phyloP scores from a whole-genome alignment of 2,888 invertebrate species.

The Pyrochroa serraticornis region DNA sequence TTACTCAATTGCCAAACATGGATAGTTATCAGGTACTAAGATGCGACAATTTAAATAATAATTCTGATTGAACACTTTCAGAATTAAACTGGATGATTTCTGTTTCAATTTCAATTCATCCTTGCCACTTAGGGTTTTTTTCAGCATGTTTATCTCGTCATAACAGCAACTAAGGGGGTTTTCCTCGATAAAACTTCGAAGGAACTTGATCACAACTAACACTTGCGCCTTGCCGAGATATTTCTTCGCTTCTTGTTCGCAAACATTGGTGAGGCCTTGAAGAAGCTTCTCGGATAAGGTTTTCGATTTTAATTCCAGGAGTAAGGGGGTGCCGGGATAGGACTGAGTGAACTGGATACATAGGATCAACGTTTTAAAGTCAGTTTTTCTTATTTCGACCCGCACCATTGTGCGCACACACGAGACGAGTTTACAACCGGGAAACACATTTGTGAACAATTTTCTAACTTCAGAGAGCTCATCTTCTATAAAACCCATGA shows the following conservation, averaged over 20 bases:
- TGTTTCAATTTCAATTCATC: conserved; percentile 71
- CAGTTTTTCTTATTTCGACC: conserved; percentile 69
- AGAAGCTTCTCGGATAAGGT: conserved; percentile 69
- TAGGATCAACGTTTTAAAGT: conserved; percentile 66
- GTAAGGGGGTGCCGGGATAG: conserved; percentile 66
- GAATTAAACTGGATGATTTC: conserved; percentile 65
- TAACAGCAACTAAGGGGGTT: conserved; percentile 75
- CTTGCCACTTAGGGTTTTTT: conserved; percentile 57
- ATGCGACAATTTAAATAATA: conserved; percentile 68
- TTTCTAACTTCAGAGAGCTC: conserved; percentile 70
- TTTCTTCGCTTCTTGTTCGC: conserved; percentile 67
- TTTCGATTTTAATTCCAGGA: conserved; percentile 75
- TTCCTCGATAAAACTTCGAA: conserved; percentile 69
- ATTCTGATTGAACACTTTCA: conserved; percentile 64
- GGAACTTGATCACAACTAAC: conserved; percentile 64
- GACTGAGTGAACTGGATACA: conserved; percentile 70
- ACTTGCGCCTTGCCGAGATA: conserved; percentile 67
- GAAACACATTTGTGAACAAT: conserved; percentile 66
- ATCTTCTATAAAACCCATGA: conserved; percentile 69
- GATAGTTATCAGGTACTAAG: conserved; percentile 70
- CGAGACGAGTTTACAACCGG: conserved; percentile 68
- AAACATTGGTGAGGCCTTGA: conserved; percentile 65
- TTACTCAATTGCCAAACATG: conserved; percentile 62
- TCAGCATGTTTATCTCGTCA: conserved; percentile 70
- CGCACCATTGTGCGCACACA: conserved; percentile 71